Conservation (phyloP, 2,888 invertebrate species). For the Ernsta delagoae region DNA sequence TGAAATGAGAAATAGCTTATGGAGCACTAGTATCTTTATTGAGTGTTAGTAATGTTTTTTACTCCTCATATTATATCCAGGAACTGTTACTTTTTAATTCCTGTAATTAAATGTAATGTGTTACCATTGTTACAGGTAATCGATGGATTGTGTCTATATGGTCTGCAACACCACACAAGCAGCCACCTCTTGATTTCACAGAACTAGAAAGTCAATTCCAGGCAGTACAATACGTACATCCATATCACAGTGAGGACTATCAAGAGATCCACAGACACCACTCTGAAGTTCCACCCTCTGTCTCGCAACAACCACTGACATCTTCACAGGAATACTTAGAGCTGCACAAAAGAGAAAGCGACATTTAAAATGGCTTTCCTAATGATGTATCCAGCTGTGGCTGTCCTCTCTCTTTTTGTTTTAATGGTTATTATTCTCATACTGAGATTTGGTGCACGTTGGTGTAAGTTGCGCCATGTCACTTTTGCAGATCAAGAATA, state of each 20-base stretch:
- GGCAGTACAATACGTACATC: slow-evolving; percentile 62
- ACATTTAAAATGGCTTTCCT: slow-evolving; percentile 91
- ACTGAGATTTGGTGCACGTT: slow-evolving; percentile 89
- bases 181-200: slow-evolving; percentile 91
- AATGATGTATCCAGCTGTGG: slow-evolving; percentile 91
- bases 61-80: too few species aligned
- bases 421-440: slow-evolving; percentile 90
- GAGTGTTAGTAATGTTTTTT: too few species aligned
- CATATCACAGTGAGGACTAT: slow-evolving; percentile 59
- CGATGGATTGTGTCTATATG: slow-evolving; percentile 94
- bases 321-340: slow-evolving; percentile 85
- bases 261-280: slow-evolving; percentile 55
- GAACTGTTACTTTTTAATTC: too few species aligned
- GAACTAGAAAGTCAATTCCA: slow-evolving; percentile 86
- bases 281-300: slow-evolving; percentile 59
- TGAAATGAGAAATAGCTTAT: too few species aligned
- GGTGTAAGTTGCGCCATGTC: slow-evolving; percentile 89
- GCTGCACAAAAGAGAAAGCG: slow-evolving; percentile 91
- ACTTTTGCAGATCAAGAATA: slow-evolving; percentile 87
- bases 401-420: slow-evolving; percentile 89
- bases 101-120: too few species aligned
- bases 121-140: slow-evolving; percentile 86
- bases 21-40: too few species aligned
- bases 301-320: slow-evolving; percentile 70
- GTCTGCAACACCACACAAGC: slow-evolving; percentile 93